These are phyloP conservation scores for Pocillopora grandis DNA, from an alignment of 92 coral and sea anemone species.

Conservation along the genomic window DNA sequence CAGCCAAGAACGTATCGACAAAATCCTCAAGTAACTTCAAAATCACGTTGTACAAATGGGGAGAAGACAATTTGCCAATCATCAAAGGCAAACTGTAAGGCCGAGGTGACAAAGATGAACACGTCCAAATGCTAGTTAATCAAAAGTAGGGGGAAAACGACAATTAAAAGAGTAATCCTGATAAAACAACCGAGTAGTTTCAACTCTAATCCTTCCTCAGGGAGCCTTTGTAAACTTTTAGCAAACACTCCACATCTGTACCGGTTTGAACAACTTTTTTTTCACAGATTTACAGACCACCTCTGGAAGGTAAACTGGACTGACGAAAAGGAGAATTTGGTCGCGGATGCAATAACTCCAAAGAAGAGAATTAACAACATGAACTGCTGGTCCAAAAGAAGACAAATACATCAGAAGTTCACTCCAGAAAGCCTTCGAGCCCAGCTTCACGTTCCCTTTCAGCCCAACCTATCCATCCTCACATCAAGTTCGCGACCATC, in stretches of 20 bases:
- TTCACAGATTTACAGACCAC: background rate
- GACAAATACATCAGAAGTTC: background rate
- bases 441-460: slow-evolving; percentile 4
- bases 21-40: background rate
- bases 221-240: background rate
- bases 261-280: background rate
- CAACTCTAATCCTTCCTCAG: background rate
- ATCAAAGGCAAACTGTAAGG: too few species aligned
- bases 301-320: background rate
- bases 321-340: background rate
- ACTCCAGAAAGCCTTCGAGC: background rate
- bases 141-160: background rate
- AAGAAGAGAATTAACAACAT: background rate
- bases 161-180: background rate
- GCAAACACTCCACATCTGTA: background rate
- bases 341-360: background rate
- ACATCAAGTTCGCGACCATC: slow-evolving; percentile 98
- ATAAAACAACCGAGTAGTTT: background rate
- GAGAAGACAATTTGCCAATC: background rate
- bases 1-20: background rate
- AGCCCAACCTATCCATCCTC: slow-evolving; percentile 89
- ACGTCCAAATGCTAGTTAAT: background rate
- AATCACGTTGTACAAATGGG: too few species aligned
- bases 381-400: background rate
- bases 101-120: background rate